phyloP scores from a whole-genome alignment of 2,113 vertebrate species.

The Mirza zaza region DNA sequence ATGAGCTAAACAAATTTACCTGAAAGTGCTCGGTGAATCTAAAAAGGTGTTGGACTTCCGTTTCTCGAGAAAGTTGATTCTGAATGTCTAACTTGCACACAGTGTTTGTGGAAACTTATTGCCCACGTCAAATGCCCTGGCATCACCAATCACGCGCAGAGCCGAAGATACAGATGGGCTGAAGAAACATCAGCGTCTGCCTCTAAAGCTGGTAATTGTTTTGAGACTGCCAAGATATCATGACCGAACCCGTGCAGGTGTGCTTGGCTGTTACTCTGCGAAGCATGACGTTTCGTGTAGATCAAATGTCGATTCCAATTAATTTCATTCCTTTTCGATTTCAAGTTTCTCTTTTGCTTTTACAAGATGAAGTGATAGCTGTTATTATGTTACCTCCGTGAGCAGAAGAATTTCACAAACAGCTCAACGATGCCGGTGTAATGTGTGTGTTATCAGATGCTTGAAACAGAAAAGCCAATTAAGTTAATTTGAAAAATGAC shows the following conservation, averaged over 20 bases:
- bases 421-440: neutral
- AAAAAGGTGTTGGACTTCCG: neutral
- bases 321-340: neutral
- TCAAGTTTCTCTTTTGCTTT: neutral
- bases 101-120: neutral
- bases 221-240: fast-evolving
- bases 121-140: fast-evolving
- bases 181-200: neutral
- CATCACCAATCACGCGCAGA: fast-evolving
- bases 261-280: neutral
- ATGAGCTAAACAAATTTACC: neutral
- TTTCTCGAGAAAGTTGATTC: neutral
- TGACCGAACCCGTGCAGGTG: fast-evolving
- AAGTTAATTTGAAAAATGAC: slow-evolving; percentile 55
- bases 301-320: neutral
- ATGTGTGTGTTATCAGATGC: slow-evolving; percentile 36
- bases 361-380: neutral
- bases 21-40: neutral
- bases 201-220: neutral
- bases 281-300: fast-evolving
- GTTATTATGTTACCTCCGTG: fast-evolving
- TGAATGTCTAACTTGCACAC: neutral
- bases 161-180: neutral
- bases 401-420: neutral
- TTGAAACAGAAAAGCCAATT: slow-evolving; percentile 57